Evolutionary conservation across 2,888 invertebrate species (phyloP), one percentile per base, ranked within the genome.

Genomic region (Clunio marinus): DNA sequence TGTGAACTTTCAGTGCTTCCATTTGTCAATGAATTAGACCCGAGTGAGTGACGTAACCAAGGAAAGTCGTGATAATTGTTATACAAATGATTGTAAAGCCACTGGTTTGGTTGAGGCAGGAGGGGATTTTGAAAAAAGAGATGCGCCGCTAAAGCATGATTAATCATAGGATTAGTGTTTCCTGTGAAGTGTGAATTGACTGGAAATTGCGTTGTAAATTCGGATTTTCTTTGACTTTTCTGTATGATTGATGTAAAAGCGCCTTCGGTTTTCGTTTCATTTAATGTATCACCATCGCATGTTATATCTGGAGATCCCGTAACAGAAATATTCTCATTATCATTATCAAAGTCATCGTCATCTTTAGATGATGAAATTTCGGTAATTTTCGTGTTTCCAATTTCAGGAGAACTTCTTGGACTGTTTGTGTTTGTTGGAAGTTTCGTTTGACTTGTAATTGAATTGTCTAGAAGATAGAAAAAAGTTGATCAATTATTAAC

Each of bases 1-100:
- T 65, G 74, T 74, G 13, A 57, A 69, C 58, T 51, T 69, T 57
- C 22, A 69, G 62, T 58, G 71, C 8, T 58, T 51, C 51, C 46
- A 10, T n/a, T 25, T 25, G 70, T 17, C 15, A 60, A 55, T 22
- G 68, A 24, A 24, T 68, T 68, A 2, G 58, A 17, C 2, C 24
- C 37, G 2, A 68, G 24, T 20, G 81, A 77, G 60, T 81, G 77
- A 28, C 82, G 80, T 74, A 88, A 81, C 88, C 88, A 88, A 1
- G 82, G 80, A 80, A 87, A 85, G 70, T 88, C 88, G 72, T 86
- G 85, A 66, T 80, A 81, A 69, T 83, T 84, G 28, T 86, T 86
- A 74, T 89, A 89, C 1, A 90, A 80, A 74, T 89, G 89, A 0
- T 88, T 88, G 74, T 89, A 89, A 3, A 89, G 77, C 89, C 89